Evolutionary conservation across 2,888 invertebrate species (phyloP), one percentile per base, ranked within the genome.

Genomic region (Parelbella ahira): DNA sequence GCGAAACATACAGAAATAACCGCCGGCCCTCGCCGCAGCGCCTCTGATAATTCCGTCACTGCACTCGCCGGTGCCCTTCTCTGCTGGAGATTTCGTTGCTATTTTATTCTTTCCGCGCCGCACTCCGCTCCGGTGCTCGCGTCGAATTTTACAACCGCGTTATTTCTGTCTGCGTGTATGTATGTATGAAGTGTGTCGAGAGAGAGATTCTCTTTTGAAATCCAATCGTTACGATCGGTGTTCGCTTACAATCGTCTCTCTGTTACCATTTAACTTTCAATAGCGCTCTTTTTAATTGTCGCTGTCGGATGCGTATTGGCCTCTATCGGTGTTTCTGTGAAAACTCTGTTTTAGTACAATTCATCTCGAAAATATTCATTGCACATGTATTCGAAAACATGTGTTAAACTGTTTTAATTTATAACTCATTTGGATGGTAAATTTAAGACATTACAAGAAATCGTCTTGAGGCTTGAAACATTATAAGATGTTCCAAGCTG

Each of bases 1-100:
- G 83, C 83, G 60, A 84, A 86, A 76, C 60, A 63, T 67, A 68
- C 82, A 71, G 70, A 78, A 84, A 87, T 87, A 86, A 63, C 73
- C 68, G 49, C 51, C 63, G 65, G 72, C 77, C 78, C 75, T 61
- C 76, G 54, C 64, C 51, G 63, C 60, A 61, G 57, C 58, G 58
- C 58, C 58, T 54, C 50, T 59, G 74, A 75, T 80, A 80, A 80
- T 77, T 81, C 76, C 69, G 83, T 83, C 81, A 66, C 63, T 71
- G 72, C 70, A 66, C 56, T 66, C 41, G 69, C 73, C 71, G 75
- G 73, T 82, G 82, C 77, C 77, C 70, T 69, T 68, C 80, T 65
- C 78, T 67, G 81, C 72, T 77, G 82, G 79, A 76, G 78, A 65
- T 65, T 60, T 64, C 53, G 57, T 59, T 63, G 63, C 67, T 67